Evolutionary conservation across 2,888 invertebrate genomes (phyloP).

Genomic region (Diploptera punctata): DNA sequence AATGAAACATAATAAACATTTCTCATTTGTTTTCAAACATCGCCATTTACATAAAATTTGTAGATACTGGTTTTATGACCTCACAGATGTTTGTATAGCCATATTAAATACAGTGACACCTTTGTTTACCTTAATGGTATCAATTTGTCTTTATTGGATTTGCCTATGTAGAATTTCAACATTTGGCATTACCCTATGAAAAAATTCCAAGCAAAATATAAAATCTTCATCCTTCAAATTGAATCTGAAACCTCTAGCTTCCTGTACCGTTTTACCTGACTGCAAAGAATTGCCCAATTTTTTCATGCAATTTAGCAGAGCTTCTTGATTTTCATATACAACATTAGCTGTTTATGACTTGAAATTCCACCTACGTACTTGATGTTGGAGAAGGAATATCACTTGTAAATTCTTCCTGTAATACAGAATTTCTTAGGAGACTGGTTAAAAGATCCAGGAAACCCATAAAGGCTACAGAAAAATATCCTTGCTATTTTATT

Average conservation of each 20-base stretch:
- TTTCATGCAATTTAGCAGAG: no score
- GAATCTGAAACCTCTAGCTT: background rate
- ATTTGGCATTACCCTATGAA: background rate
- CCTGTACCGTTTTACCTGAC: background rate
- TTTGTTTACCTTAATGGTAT: no score
- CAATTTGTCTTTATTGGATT: no score
- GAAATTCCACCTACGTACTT: background rate
- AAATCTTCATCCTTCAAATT: background rate
- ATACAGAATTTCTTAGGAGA: background rate
- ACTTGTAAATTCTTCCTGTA: background rate
- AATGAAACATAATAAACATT: no score
- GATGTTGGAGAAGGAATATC: background rate
- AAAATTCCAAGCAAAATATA: background rate
- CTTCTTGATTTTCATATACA: background rate
- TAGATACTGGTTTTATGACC: no score
- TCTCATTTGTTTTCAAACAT: no score
- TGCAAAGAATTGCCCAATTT: background rate
- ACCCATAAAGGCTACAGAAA: background rate
- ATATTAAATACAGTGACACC: no score
- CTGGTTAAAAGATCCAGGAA: background rate
- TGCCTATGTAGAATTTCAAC: background rate
- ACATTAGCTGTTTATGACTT: background rate
- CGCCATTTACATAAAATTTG: no score
- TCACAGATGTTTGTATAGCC: no score
- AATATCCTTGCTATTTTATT: background rate